Base-by-base conservation (phyloP, 2,797 vertebrate species). In the Oreonectes daqikongensis region DNA sequence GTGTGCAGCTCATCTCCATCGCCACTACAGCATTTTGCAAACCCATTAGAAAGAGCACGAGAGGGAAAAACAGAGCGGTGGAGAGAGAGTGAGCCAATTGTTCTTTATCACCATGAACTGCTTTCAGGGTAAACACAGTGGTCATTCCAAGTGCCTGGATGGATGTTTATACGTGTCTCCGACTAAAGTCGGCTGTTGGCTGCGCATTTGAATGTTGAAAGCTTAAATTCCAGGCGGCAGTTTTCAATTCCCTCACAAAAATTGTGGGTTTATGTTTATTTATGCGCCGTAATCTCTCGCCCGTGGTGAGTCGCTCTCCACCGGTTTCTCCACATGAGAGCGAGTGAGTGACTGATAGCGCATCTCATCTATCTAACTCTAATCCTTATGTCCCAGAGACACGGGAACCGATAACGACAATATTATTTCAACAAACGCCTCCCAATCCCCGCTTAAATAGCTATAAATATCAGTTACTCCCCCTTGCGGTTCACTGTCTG, bases 301-400 rank as follows among this genome's bases (percentile, higher is more conserved):
- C 78, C 35, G 60, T 59, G 61, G 67, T 35, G 68, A 60, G 30
- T 48, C 10, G 55, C 48, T 46, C 48, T 46, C 38, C 0, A 20
- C 40, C 10, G 30, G 40, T 63, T 65, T 55, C 53, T 72, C 68
- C 32, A 76, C 22, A 63, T 38, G 63, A 24, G 74, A 67, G 46
- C 32, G 28, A 76, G 65, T 20, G 20, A 68, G 60, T 6, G 65
- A 60, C 74, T 63, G 63, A 81, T 61, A 4, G 20, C 20, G 28
- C 30, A 69, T 76, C 42, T 69, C 65, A 76, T 76, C 65, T 60
- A 61, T 69, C 74, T 76, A 50, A 28, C 11, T 22, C 74, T 76
- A 69, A 76, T 76, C 74, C 74, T 81, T 69, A 81, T 69, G 75
- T 73, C 53, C 69, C 66, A 72, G 53, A 77, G 75, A 72, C 69